Conservation (phyloP, 2,888 invertebrate species). For the Lissocephala sabroskyi region DNA sequence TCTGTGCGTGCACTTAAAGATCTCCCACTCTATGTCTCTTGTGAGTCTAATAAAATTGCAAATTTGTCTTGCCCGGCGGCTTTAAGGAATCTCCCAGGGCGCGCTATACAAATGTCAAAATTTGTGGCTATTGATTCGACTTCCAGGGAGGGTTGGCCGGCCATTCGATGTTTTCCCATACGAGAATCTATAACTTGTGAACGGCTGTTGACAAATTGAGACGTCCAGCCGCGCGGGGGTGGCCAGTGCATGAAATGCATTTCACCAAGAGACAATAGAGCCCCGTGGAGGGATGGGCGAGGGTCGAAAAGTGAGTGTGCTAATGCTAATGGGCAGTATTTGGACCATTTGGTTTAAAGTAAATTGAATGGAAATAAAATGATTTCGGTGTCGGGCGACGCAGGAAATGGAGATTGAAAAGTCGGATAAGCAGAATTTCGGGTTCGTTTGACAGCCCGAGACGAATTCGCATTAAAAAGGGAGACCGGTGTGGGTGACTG, state of each 20-base stretch:
- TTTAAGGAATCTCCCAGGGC: slow-evolving; percentile 36
- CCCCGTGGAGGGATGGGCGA: slow-evolving; percentile 5
- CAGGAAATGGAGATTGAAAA: too few relatives aligned
- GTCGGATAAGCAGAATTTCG: too few relatives aligned
- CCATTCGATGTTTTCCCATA: slow-evolving; percentile 20
- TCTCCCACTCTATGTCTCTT: background rate
- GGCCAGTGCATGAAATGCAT: slow-evolving; percentile 46
- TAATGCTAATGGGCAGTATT: slow-evolving; percentile 33
- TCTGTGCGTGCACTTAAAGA: slow-evolving; percentile 25
- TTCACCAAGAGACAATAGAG: slow-evolving; percentile 27
- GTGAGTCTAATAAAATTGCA: slow-evolving; percentile 52
- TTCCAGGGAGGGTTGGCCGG: slow-evolving; percentile 16
- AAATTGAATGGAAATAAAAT: slow-evolving; percentile 38
- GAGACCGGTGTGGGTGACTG: too few relatives aligned
- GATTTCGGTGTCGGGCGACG: too few relatives aligned
- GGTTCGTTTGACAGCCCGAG: too few relatives aligned
- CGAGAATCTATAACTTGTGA: too few relatives aligned
- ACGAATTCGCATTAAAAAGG: too few relatives aligned
- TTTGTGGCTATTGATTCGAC: slow-evolving; percentile 53
- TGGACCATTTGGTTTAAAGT: slow-evolving; percentile 33
- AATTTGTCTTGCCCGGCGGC: slow-evolving; percentile 33
- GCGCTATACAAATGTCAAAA: slow-evolving; percentile 60
- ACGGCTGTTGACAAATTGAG: slow-evolving; percentile 25
- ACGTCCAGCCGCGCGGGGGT: slow-evolving; percentile 4
- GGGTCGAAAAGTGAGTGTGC: slow-evolving; percentile 33